These are phyloP conservation scores for Alaudala cheleensis DNA, from an alignment of 2,113 vertebrate genomes.

Conservation along the genomic window DNA sequence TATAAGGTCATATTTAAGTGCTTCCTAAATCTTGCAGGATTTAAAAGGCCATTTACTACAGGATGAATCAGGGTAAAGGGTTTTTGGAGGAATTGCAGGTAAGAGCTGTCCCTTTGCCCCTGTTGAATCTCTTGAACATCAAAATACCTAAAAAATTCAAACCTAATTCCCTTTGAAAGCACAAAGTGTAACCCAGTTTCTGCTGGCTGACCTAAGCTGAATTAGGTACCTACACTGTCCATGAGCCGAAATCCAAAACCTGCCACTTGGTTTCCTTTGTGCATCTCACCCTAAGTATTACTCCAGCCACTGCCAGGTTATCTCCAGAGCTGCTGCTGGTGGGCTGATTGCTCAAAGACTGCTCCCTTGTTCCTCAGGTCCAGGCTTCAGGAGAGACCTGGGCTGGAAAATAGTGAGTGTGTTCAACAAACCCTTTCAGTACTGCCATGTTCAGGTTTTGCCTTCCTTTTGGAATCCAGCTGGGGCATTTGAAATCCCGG, in stretches of 20 bases:
- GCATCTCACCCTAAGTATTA: not conserved
- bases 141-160: not conserved
- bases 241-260: not conserved
- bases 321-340: not conserved
- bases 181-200: not conserved
- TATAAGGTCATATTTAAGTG: not conserved
- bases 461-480: not conserved
- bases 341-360: not conserved
- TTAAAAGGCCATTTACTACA: not conserved
- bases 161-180: not conserved
- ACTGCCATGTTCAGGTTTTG: not conserved
- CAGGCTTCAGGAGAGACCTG: not conserved
- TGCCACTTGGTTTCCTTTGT: not conserved
- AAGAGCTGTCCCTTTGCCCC: not conserved
- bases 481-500: not conserved
- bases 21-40: not conserved
- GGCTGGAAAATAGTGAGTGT: rapidly evolving
- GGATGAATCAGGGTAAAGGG: not conserved
- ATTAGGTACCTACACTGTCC: not conserved
- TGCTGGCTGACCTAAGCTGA: not conserved
- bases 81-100: not conserved
- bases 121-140: not conserved
- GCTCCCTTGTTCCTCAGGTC: not conserved
- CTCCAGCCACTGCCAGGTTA: not conserved
- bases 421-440: not conserved